Base-by-base conservation (phyloP, 2,113 vertebrate genomes). In the Oriolus oriolus region DNA sequence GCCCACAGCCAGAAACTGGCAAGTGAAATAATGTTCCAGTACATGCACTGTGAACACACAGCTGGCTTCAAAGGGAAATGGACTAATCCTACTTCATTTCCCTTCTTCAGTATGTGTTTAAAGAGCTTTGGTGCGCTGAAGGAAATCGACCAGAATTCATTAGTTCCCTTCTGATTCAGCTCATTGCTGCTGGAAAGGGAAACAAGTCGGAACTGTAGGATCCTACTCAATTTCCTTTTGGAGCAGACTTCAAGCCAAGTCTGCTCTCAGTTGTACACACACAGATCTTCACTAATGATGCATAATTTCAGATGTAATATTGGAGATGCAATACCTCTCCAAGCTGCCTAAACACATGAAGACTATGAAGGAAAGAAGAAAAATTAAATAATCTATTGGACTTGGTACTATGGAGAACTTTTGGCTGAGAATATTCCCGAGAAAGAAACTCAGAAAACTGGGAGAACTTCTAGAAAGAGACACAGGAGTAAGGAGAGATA, bases 21-120 rank as follows among this genome's bases (percentile, higher is more conserved):
- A 96, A 97, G 87, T 96, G 87, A 96, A 96, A 96, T 89, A 96
- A 95, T 33, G 91, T 95, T 92, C 69, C 94, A 93, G 73, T 93
- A 68, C 60, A 95, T 33, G 87, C 85, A 75, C 87, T 89, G 89
- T 70, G 90, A 93, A 93, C 86, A 95, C 75, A 91, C 96, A 97
- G 97, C 97, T 97, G 97, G 94, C 95, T 97, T 97, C 97, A 96
- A 97, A 97, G 94, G 96, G 96, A 97, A 97, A 96, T 96, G 93
- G 97, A 96, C 92, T 97, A 97, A 97, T 96, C 96, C 95, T 88
- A 96, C 84, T 96, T 96, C 96, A 97, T 97, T 97, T 97, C 97
- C 97, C 96, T 96, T 95, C 82, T 81, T 94, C 95, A 96, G 85
- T 90, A 49, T 39, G 70, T 95, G 78, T 97, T 96, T 97, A 95